Evolutionary conservation across 2,113 vertebrate species (phyloP).

Genomic region (Beaufortia kweichowensis): DNA sequence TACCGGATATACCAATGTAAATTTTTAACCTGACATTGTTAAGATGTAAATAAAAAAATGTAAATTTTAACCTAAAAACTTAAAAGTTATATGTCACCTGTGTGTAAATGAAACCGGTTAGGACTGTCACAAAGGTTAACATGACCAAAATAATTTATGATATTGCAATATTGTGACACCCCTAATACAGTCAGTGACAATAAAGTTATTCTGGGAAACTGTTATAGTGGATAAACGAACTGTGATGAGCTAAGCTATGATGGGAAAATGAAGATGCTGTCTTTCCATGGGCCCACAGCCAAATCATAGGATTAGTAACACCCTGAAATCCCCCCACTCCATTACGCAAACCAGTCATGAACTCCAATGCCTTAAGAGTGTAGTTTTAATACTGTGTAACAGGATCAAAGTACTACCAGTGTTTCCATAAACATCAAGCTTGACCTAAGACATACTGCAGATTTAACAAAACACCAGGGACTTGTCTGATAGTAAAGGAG

Average conservation of each 20-base stretch:
- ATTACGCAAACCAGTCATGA: slow-evolving; percentile 49
- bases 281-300: slow-evolving; percentile 61
- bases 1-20: no score
- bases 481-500: neutral
- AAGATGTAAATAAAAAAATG: no score
- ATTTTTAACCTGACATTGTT: no score
- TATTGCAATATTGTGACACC: no score
- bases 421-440: slow-evolving; percentile 25
- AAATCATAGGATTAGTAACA: slow-evolving; percentile 66
- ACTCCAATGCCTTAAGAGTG: slow-evolving; percentile 48
- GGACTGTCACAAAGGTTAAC: no score
- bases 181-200: no score
- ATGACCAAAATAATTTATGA: no score
- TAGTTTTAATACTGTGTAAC: slow-evolving; percentile 36
- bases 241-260: slow-evolving; percentile 59
- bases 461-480: neutral
- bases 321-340: slow-evolving; percentile 51
- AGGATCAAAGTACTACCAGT: slow-evolving; percentile 50
- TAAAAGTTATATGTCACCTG: no score
- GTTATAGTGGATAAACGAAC: slow-evolving; percentile 60
- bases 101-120: no score
- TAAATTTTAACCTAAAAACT: no score
- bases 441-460: neutral
- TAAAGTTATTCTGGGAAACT: neutral
- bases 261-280: slow-evolving; percentile 56